Evolutionary conservation across 92 coral and sea anemone genomes (phyloP).

Genomic region (Palythoa grandis): DNA sequence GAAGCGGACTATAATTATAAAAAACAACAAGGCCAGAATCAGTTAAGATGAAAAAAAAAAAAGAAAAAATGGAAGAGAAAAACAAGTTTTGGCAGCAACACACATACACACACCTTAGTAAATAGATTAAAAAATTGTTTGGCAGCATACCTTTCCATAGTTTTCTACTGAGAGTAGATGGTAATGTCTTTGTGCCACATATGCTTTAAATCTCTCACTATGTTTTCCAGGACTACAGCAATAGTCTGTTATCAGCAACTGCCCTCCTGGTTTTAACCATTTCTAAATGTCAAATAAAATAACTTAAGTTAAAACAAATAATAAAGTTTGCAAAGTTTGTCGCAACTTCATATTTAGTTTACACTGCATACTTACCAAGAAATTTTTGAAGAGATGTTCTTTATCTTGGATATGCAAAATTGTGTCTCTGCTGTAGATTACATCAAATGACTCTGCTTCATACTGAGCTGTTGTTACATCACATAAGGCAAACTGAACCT

Average conservation of each 20-base stretch:
- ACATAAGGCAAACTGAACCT: constrained; percentile 82
- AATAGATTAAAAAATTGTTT: neutral
- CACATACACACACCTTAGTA: too few species aligned
- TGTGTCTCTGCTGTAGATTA: constrained; percentile 90
- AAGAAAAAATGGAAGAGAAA: neutral
- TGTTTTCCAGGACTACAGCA: constrained; percentile 73
- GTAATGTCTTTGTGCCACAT: constrained; percentile 84
- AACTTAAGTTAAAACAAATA: neutral
- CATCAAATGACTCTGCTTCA: constrained; percentile 87
- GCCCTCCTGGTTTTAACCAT: constrained; percentile 99
- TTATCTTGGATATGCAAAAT: constrained; percentile 89
- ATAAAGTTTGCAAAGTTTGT: neutral
- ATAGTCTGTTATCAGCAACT: constrained; percentile 90
- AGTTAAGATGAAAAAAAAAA: too few species aligned
- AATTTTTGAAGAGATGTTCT: constrained; percentile 79
- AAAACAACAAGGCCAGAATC: too few species aligned
- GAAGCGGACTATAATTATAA: too few species aligned
- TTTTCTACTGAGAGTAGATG: constrained; percentile 66
- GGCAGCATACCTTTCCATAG: constrained; percentile 86
- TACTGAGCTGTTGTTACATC: constrained; percentile 84
- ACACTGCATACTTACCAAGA: constrained; percentile 67
- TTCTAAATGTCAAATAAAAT: constrained; percentile 49
- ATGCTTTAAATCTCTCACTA: constrained; percentile 77
- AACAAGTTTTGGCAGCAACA: neutral
- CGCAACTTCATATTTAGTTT: neutral